Base-by-base conservation (phyloP, 2,113 vertebrate species). In the Rhynchomys soricoides region DNA sequence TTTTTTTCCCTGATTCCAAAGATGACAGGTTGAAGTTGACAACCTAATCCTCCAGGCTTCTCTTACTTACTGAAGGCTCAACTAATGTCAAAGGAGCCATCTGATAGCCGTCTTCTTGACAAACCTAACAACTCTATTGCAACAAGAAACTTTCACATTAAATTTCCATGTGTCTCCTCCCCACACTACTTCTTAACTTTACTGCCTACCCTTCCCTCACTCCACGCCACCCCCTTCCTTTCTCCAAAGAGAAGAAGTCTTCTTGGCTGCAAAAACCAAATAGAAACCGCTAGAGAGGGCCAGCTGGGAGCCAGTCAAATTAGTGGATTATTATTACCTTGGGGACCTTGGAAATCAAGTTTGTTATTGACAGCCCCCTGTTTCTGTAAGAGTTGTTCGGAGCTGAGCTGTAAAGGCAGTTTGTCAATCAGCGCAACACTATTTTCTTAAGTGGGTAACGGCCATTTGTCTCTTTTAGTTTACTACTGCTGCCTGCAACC, bases 21-120 rank as follows among this genome's bases (percentile, higher is more conserved):
- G 97, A 99, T 98, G 98, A 98, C 98, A 99, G 98, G 97, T 95
- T 95, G 97, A 97, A 97, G 96, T 98, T 99, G 98, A 99, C 98
- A 98, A 98, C 97, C 98, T 98, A 98, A 99, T 99, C 98, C 98
- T 98, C 98, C 94, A 55, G 98, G 97, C 98, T 98, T 98, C 97
- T 98, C 97, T 98, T 97, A 98, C 98, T 98, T 97, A 98, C 97
- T 98, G 97, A 98, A 98, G 97, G 97, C 98, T 98, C 11, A 70
- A 97, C 96, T 93, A 93, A 94, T 97, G 98, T 98, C 98, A 98
- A 98, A 98, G 97, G 93, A 94, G 97, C 97, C 98, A 97, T 97
- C 98, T 97, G 98, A 98, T 97, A 97, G 96, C 97, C 95, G 93
- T 98, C 97, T 97, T 95, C 86, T 89, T 96, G 98, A 98, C 98